Evolutionary conservation across 2,888 invertebrate species (phyloP).

Genomic region (Tethea ocularis): DNA sequence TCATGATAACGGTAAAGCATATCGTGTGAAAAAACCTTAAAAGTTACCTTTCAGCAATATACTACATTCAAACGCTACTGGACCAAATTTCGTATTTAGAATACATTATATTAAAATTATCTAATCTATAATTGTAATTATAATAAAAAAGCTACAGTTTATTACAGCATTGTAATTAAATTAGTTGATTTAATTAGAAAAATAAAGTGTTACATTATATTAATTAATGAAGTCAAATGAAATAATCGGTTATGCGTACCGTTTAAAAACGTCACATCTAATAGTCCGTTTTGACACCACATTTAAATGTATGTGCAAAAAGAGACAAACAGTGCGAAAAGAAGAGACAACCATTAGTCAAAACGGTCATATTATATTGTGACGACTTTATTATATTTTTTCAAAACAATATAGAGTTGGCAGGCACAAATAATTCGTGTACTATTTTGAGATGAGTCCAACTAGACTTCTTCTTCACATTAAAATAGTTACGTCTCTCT

Average conservation of each 20-base stretch:
- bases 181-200: conserved; percentile 14
- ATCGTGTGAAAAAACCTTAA: neutral
- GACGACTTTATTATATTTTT: too few relatives aligned
- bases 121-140: conserved; percentile 19
- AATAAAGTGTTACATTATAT: neutral
- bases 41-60: neutral
- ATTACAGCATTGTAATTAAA: conserved; percentile 26
- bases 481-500: neutral
- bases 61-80: conserved; percentile 26
- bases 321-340: too few relatives aligned
- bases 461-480: too few relatives aligned
- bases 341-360: too few relatives aligned
- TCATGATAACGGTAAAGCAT: neutral
- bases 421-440: too few relatives aligned
- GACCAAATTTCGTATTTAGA: conserved; percentile 25
- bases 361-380: too few relatives aligned
- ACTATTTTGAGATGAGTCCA: too few relatives aligned
- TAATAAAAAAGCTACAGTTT: conserved; percentile 40
- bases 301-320: too few relatives aligned
- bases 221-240: neutral
- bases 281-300: too few relatives aligned
- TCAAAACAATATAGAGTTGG: too few relatives aligned
- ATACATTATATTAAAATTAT: conserved; percentile 22
- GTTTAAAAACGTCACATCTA: too few relatives aligned
- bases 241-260: neutral